Conservation (phyloP, 2,113 vertebrate species). For the Eurypyga helias region DNA sequence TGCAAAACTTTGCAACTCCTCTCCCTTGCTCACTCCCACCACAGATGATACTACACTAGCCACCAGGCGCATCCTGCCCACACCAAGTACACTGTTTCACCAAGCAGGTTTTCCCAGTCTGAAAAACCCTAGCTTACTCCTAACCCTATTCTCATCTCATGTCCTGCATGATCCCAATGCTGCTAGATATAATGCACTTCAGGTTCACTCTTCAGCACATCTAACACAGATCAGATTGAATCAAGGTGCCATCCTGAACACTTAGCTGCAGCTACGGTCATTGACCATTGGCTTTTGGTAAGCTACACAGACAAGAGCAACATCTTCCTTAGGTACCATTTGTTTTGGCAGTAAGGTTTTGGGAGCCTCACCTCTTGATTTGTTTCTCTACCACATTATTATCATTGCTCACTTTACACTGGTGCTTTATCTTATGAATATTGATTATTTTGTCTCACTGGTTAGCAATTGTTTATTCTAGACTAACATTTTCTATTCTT, state of each 20-base stretch:
- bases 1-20: neutral
- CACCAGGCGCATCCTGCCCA: neutral
- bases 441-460: slow-evolving; percentile 59
- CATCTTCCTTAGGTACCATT: neutral
- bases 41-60: neutral
- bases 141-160: neutral
- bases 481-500: slow-evolving; percentile 14
- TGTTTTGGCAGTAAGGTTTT: neutral
- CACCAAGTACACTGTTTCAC: neutral
- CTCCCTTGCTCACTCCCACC: neutral
- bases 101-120: neutral
- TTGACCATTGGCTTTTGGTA: neutral
- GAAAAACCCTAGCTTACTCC: neutral
- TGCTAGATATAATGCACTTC: neutral
- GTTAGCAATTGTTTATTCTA: slow-evolving; percentile 50
- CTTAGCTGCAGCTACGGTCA: neutral
- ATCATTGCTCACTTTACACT: neutral
- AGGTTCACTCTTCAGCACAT: neutral
- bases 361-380: neutral
- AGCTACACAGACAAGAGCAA: neutral
- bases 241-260: neutral
- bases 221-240: neutral
- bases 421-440: slow-evolving; percentile 46
- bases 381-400: slow-evolving; percentile 37
- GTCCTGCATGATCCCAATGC: neutral